phyloP scores from a whole-genome alignment of 2,797 vertebrate species.

The Sardinella longiceps region DNA sequence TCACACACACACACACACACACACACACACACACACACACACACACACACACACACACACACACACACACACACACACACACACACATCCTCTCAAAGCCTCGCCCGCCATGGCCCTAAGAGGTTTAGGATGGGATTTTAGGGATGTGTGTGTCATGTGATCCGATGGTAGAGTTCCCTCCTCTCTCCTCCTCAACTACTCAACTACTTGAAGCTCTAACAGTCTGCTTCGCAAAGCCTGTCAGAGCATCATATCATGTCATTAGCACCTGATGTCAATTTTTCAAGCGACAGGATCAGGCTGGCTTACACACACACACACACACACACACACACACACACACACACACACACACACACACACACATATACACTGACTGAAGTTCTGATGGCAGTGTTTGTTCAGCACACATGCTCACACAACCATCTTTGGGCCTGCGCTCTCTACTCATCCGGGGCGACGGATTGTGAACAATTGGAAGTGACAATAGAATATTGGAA shows the following conservation, averaged over 20 bases:
- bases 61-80: too few species aligned
- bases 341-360: too few species aligned
- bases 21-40: too few species aligned
- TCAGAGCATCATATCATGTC: not conserved
- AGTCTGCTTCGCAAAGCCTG: not conserved
- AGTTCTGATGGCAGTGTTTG: not conserved
- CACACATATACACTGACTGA: not conserved
- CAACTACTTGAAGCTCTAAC: not conserved
- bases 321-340: too few species aligned
- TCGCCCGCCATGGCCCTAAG: conserved; percentile 12
- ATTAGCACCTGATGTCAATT: not conserved
- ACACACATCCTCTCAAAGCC: not conserved
- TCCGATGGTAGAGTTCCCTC: not conserved
- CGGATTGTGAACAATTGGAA: conserved; percentile 24
- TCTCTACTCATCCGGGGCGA: not conserved
- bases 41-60: too few species aligned
- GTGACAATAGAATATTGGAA: conserved; percentile 38
- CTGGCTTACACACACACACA: not conserved
- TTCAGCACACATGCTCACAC: not conserved
- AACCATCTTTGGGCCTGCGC: not conserved
- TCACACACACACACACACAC: too few species aligned
- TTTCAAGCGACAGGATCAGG: not conserved
- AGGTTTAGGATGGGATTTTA: conserved; percentile 41
- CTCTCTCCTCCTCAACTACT: too few species aligned
- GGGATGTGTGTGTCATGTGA: not conserved